Evolutionary conservation across 2,888 invertebrate species (phyloP).

Genomic region (Itoplectis maculator): DNA sequence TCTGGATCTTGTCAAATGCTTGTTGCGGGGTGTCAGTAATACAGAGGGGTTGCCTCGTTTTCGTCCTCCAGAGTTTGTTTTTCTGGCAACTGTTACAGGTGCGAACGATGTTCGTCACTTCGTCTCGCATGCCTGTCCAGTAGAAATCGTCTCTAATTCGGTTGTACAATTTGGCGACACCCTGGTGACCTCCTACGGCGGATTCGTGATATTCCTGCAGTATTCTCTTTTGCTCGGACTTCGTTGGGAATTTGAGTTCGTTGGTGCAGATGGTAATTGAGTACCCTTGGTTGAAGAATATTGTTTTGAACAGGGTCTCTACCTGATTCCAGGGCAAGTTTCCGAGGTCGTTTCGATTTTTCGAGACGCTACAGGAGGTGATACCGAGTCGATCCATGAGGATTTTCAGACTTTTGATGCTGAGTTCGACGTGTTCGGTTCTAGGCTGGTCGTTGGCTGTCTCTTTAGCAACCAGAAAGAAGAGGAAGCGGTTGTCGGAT

Average conservation of each 20-base stretch:
- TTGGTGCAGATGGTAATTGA: slow-evolving; percentile 49
- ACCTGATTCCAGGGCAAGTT: slow-evolving; percentile 24
- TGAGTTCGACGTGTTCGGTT: neutral
- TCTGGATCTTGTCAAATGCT: slow-evolving; percentile 65
- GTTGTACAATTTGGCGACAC: slow-evolving; percentile 47
- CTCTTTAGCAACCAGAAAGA: slow-evolving; percentile 31
- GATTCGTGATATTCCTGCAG: slow-evolving; percentile 63
- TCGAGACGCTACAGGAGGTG: slow-evolving; percentile 39
- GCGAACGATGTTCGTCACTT: slow-evolving; percentile 57
- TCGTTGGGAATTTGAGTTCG: slow-evolving; percentile 47
- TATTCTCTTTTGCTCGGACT: slow-evolving; percentile 30
- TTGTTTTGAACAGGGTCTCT: slow-evolving; percentile 40
- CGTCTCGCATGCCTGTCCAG: slow-evolving; percentile 62
- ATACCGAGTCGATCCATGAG: slow-evolving; percentile 33
- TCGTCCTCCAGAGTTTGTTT: slow-evolving; percentile 43
- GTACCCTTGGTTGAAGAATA: slow-evolving; percentile 36
- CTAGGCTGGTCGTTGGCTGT: neutral
- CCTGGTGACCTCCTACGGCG: slow-evolving; percentile 56
- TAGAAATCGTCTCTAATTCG: slow-evolving; percentile 61
- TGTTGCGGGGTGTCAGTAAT: slow-evolving; percentile 37
- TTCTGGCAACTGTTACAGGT: slow-evolving; percentile 65
- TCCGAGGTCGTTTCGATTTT: slow-evolving; percentile 17
- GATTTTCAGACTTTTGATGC: slow-evolving; percentile 36
- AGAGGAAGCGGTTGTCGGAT: slow-evolving; percentile 9
- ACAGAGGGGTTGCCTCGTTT: slow-evolving; percentile 58